Base-by-base conservation (phyloP, 2,888 invertebrate species). In the Scrobipalpa costella region DNA sequence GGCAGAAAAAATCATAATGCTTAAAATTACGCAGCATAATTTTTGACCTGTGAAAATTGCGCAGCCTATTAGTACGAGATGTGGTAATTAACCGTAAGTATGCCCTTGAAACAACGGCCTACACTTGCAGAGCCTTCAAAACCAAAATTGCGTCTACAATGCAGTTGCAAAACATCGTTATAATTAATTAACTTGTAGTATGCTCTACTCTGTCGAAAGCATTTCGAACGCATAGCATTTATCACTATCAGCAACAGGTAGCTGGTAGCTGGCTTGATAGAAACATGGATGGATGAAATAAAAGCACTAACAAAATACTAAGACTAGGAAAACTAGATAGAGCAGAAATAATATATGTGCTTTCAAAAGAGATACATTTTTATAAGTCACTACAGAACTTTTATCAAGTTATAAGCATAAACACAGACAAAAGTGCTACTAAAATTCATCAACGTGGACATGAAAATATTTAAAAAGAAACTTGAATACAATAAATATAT, bases 151-250 rank as follows among this genome's bases (percentile, higher is more conserved):
- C 57, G 49, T 64, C 61, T 57, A 58, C 57, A 61, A 33, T 15
- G 15, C 36, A 62, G 50, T 64, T 66, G 55, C 57, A 64, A 66
- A 62, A 62, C n/a, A 21, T 50, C 49, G 27, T 57, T 62, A 59
- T 58, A 60, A 60, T 62, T 63, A 66, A 63, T 66, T 66, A 63
- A 63, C 55, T 38, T 8, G 13, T 15, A 21, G 40, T 36, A 36
- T 44, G 60, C 44, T 47, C 17, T 33, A 15, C 27, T 49, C 49
- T 60, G 70, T 72, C 64, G 76, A 73, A 75, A 71, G 72, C 66
- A 66, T 68, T 69, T 69, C 69, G 71, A 68, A 49, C 68, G 72
- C 69, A 70, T 69, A 72, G 73, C 75, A 71, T 66, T 70, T 74
- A 73, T 73, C 70, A 69, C 65, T 61, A 65, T 63, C 68, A 64